Percentiles rank a stretch among this genome's conserved stretches.
Conservation (phyloP, 2,113 vertebrate species). For the Tylochromis polylepis region DNA sequence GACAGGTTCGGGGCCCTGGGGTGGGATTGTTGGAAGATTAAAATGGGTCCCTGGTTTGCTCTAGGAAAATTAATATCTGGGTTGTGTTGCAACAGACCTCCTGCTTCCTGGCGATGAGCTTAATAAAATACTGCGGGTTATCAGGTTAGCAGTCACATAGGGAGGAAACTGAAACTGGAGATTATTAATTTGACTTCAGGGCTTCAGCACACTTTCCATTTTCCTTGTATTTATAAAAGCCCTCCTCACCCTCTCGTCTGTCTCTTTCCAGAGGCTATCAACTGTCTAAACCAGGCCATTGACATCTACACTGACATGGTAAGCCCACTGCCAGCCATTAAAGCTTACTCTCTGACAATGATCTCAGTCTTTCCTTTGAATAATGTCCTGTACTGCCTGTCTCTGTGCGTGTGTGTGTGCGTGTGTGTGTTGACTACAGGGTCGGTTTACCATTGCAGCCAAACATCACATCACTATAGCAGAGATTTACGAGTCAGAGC, state of each 20-base stretch:
- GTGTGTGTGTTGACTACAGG: slow-evolving; percentile 68
- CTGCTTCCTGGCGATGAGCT: not conserved
- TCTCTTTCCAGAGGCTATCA: slow-evolving; percentile 94
- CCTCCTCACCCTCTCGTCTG: slow-evolving; percentile 20
- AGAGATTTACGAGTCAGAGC: slow-evolving; percentile 93
- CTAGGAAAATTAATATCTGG: not conserved
- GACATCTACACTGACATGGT: slow-evolving; percentile 99
- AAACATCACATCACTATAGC: slow-evolving; percentile 99
- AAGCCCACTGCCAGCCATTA: slow-evolving; percentile 46
- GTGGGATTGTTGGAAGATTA: not conserved
- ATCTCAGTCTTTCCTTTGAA: not conserved
- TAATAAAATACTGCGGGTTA: slow-evolving; percentile 10
- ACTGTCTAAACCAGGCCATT: slow-evolving; percentile 98
- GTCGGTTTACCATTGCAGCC: slow-evolving; percentile 95
- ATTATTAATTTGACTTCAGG: slow-evolving; percentile 1
- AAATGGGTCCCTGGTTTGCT: not conserved
- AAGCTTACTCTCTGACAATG: not conserved
- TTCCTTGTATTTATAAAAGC: slow-evolving; percentile 41
- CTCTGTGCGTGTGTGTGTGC: not conserved
- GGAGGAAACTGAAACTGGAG: not conserved
- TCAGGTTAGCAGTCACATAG: slow-evolving; percentile 11
- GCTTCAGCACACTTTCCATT: slow-evolving; percentile 27
- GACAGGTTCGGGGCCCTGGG: not conserved
- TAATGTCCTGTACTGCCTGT: not conserved
- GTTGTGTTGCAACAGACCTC: not conserved